Base-by-base conservation (phyloP, 1,140 invertebrate species). In the Hestina assimilis region DNA sequence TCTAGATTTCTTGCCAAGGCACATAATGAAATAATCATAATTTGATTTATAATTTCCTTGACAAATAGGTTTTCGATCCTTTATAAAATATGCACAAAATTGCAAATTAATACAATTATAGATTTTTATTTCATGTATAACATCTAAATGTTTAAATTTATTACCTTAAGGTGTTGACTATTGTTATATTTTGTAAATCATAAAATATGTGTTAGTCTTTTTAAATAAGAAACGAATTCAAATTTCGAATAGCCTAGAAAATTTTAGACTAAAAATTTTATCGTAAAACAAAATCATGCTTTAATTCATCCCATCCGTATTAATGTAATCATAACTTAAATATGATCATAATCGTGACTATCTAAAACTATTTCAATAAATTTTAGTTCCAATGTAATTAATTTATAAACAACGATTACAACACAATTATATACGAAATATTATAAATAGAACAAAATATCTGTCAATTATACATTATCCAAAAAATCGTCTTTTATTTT, bases 271-370 rank as follows among this genome's bases (percentile, higher is more conserved):
- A 33, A 11, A 29, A 47, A 20, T 31, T 11, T 38, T 28, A 20
- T 41, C 29, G 31, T 5, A 24, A 35, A 48, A 29, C 11, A 19
- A 51, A 59, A 21, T 50, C 41, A 41, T 61, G 60, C 63, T 72
- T 71, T 63, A 48, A 23, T 51, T 55, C 59, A 63, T 59, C 15
- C 61, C 69, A 67, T 72, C 66, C 66, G 72, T 74, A 68, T 74
- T 48, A 40, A 51, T 31, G 1, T 38, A 38, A n/a, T 26, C 24
- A 26, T 26, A 5, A 5, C 24, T 26, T 26, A 4, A 26, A 4
- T 5, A 26, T 26, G 9, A 5, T 26, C 24, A 26, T 9, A 26
- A 26, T 9, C 9, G 24, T 26, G 4, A 26, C 24, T 5, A 5
- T 26, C 4, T 9, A 5, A 26, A 4, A 26, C 9, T 26, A 5